Conservation (phyloP, 2,888 invertebrate species). For the Halictus quadricinctus region DNA sequence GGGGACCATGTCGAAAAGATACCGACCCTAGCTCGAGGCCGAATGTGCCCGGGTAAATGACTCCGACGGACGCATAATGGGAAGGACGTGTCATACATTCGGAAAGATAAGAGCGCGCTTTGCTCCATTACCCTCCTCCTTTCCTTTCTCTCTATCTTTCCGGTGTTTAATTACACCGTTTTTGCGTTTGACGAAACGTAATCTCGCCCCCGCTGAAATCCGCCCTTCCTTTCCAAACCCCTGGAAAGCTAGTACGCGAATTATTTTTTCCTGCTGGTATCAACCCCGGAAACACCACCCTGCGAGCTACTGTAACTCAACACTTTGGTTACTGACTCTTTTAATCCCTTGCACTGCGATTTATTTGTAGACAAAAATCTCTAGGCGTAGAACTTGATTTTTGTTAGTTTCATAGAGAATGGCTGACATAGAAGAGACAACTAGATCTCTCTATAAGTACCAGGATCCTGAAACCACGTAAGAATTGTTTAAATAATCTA, state of each 20-base stretch:
- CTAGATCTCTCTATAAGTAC: too few relatives aligned
- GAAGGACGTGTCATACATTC: conserved; percentile 53
- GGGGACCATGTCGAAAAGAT: conserved; percentile 2
- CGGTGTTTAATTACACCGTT: conserved; percentile 41
- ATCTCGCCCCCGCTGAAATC: conserved; percentile 24
- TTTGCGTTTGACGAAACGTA: conserved; percentile 40
- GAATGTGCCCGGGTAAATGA: conserved; percentile 46
- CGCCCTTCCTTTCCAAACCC: not conserved
- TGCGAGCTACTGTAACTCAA: not conserved
- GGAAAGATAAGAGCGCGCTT: conserved; percentile 48
- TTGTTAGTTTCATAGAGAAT: too few relatives aligned
- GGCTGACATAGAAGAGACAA: too few relatives aligned
- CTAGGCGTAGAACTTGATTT: too few relatives aligned
- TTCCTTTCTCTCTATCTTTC: conserved; percentile 15
- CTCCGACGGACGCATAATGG: conserved; percentile 47
- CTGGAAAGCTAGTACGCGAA: not conserved
- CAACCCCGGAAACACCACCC: not conserved
- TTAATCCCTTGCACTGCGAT: not conserved
- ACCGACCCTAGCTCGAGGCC: conserved; percentile 16
- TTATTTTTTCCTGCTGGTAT: not conserved
- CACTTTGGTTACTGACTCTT: not conserved
- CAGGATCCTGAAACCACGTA: too few relatives aligned
- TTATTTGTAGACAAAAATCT: too few relatives aligned
- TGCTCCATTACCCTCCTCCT: conserved; percentile 27
- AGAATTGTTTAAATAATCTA: too few relatives aligned